Base-by-base conservation (phyloP, 2,888 invertebrate genomes). In the Drosophila paranaensis region DNA sequence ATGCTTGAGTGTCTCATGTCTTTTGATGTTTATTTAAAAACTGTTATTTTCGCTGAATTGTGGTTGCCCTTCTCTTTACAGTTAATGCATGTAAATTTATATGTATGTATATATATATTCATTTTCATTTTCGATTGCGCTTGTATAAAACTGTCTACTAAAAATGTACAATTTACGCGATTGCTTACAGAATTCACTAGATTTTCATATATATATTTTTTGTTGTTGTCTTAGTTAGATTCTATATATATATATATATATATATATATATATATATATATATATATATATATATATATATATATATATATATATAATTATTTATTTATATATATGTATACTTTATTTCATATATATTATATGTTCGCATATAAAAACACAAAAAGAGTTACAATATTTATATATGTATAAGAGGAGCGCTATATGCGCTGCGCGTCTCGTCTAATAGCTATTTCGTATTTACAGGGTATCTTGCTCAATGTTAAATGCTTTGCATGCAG, bases 381-480 rank as follows among this genome's bases (percentile, higher is more conserved):
- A 85, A 77, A 83, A 71, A 55, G 40, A 82, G 57, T 89, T 78
- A 89, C 83, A 83, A 83, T 83, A 89, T 78, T 87, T 86, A 88
- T 88, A 88, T 82, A 88, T 88, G 86, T 82, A 88, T 82, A 82
- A 71, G 56, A 68, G 46, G 43, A 62, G 56, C 60, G 37, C 60
- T 56, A 73, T 62, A 69, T 61, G 58, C 74, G 40, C 50, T 45
- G 48, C 54, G 54, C 60, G 37, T 27, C 40, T 45, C 43, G 2
- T 37, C 33, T 27, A 27, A 45, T 53, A 20, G 10, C 43, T 48
- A 35, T 42, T 35, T 54, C 30, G 50, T 79, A 79, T 76, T 79
- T 77, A 77, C 80, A 77, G 71, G 46, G 60, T 70, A 48, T 75
- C 25, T 27, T 13, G 46, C 48, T 43, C 35, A 51, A 50, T 14